Evolutionary conservation across 2,888 invertebrate genomes (phyloP).

Genomic region (Drosophila buzzatii): DNA sequence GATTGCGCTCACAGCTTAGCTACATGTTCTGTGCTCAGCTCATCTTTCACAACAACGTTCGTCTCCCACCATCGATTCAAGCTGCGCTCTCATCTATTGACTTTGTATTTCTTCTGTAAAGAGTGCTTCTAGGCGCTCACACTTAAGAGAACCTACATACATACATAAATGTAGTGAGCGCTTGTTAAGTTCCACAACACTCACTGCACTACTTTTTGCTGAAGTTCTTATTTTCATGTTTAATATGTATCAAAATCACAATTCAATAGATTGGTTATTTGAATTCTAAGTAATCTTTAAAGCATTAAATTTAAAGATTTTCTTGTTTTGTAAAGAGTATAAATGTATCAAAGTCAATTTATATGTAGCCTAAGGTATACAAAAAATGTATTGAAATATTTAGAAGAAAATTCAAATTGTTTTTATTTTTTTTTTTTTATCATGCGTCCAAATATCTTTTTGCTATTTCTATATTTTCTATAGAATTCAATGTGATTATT

Average conservation of each 20-base stretch:
- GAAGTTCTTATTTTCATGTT: neutral
- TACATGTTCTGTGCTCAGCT: neutral
- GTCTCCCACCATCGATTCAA: neutral
- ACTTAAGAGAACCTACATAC: neutral
- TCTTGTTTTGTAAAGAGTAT: neutral
- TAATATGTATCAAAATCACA: neutral
- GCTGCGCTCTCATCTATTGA: neutral
- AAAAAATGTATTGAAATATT: neutral
- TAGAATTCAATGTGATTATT: conserved; percentile 10
- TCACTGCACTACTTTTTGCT: neutral
- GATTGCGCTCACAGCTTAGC: neutral
- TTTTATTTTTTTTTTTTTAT: no score
- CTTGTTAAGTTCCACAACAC: neutral
- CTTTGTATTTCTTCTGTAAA: neutral
- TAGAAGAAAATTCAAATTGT: neutral
- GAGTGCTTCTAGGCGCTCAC: neutral
- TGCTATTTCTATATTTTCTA: neutral
- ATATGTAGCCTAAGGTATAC: neutral
- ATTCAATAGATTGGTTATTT: neutral
- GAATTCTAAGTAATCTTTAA: neutral
- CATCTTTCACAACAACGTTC: neutral
- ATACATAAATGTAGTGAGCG: neutral
- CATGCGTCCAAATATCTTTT: neutral
- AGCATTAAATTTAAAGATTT: neutral
- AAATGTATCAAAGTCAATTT: neutral